phyloP scores from a whole-genome alignment of 2,888 invertebrate genomes.

The Sisyra nigra region DNA sequence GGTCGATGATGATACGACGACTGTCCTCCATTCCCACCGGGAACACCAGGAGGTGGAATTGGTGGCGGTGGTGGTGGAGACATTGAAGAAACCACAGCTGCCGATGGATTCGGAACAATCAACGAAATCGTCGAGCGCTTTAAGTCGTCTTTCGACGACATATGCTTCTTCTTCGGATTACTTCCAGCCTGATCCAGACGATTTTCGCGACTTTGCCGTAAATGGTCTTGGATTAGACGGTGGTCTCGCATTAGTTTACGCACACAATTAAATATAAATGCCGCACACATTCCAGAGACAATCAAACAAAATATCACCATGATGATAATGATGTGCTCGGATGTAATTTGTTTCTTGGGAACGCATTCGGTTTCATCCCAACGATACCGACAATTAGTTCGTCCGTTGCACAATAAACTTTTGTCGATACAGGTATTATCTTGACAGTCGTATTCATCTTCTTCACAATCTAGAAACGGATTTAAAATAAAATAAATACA shows the following conservation, averaged over 20 bases:
- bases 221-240: constrained; percentile 65
- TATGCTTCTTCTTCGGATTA: constrained; percentile 12
- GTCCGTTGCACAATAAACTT: constrained; percentile 51
- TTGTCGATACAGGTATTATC: constrained; percentile 71
- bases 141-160: constrained; percentile 6
- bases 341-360: constrained; percentile 25
- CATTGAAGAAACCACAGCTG: background rate
- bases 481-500: too few species aligned
- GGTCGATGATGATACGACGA: constrained; percentile 11
- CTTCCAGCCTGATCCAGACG: constrained; percentile 49
- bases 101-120: constrained; percentile 5
- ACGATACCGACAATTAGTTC: constrained; percentile 65
- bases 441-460: constrained; percentile 65
- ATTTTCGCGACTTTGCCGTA: constrained; percentile 65
- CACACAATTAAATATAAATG: constrained; percentile 77
- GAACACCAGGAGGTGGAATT: constrained; percentile 17
- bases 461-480: constrained; percentile 28
- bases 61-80: background rate
- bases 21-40: constrained; percentile 16
- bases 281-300: constrained; percentile 73
- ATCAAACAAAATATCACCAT: constrained; percentile 77
- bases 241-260: constrained; percentile 76
- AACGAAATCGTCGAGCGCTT: constrained; percentile 18
- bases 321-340: constrained; percentile 70
- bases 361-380: constrained; percentile 58